phyloP scores from a whole-genome alignment of 2,797 vertebrate species.

The Microchirus variegatus region DNA sequence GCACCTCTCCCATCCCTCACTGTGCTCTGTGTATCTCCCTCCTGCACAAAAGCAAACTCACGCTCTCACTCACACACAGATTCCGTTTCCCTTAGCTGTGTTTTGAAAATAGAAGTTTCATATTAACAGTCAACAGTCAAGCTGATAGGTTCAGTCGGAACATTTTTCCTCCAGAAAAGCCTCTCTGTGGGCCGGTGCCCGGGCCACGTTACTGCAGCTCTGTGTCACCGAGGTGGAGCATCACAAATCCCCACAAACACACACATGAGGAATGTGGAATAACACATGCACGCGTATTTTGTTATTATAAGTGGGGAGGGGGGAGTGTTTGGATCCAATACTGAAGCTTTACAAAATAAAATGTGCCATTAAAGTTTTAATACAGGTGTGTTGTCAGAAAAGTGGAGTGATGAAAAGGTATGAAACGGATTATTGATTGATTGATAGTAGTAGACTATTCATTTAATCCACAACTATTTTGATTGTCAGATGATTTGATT shows the following conservation, averaged over 20 bases:
- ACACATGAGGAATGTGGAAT: slow-evolving; percentile 58
- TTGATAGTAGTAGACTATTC: too few species aligned
- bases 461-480: too few species aligned
- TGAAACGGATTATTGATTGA: background rate
- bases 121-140: slow-evolving; percentile 78
- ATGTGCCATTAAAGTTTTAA: background rate
- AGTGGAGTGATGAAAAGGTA: background rate
- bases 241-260: slow-evolving; percentile 47
- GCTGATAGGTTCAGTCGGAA: slow-evolving; percentile 70
- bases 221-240: slow-evolving; percentile 47
- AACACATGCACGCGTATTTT: slow-evolving; percentile 31
- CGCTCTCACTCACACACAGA: slow-evolving; percentile 40
- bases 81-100: slow-evolving; percentile 65
- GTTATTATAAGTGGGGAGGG: slow-evolving; percentile 4
- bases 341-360: background rate
- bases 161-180: slow-evolving; percentile 31
- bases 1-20: slow-evolving; percentile 69
- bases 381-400: background rate
- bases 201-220: slow-evolving; percentile 37
- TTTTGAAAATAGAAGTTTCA: slow-evolving; percentile 74
- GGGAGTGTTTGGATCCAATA: slow-evolving; percentile 4
- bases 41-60: slow-evolving; percentile 41
- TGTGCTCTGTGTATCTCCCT: slow-evolving; percentile 53
- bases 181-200: slow-evolving; percentile 23
- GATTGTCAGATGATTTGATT: too few species aligned